Evolutionary conservation across 2,888 invertebrate species (phyloP), one percentile per base, ranked within the genome.

Genomic region (Andrena dorsata): DNA sequence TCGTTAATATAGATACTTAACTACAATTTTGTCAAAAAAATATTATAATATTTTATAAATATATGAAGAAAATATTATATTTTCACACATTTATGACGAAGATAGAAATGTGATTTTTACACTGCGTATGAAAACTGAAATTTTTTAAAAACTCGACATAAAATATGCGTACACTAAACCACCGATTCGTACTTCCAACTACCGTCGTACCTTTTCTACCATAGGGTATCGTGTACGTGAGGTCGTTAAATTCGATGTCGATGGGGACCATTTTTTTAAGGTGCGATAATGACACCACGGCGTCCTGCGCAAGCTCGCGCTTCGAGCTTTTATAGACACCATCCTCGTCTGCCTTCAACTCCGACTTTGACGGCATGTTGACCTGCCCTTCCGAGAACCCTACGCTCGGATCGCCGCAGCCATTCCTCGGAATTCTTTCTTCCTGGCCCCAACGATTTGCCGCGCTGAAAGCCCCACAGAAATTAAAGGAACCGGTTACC

Each of bases 211-310:
- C 95, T 94, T 95, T 95, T 89, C 95, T 95, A 49, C 96, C 96
- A 91, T 96, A 96, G 2, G 97, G 96, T 41, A 98, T 97, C 0
- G 96, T 96, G 92, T 97, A 98, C 0, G 96, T 96, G 60, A 98
- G 94, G 92, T 98, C 97, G 86, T 96, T 96, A 94, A 98, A 98
- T 92, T 97, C 97, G 80, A 98, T 96, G 93, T 98, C 96, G 71
- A 98, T 96, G 0, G 97, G 96, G 2, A 96, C 96, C 92, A 96
- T 95, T 92, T 95, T 95, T 0, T 96, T 95, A 61, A 96, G 92
- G 90, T 96, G 95, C 13, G 74, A 70, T 20, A 83, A 51, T 2
- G 47, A 35, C 8, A 51, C 6, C 35, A 69, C 65, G 23, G 16
- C 10, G 0, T 65, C 51, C 0, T 10, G 8, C 56, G 65, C 16